Base-by-base conservation (phyloP, 1,140 invertebrate genomes). In the Cydia fagiglandana region DNA sequence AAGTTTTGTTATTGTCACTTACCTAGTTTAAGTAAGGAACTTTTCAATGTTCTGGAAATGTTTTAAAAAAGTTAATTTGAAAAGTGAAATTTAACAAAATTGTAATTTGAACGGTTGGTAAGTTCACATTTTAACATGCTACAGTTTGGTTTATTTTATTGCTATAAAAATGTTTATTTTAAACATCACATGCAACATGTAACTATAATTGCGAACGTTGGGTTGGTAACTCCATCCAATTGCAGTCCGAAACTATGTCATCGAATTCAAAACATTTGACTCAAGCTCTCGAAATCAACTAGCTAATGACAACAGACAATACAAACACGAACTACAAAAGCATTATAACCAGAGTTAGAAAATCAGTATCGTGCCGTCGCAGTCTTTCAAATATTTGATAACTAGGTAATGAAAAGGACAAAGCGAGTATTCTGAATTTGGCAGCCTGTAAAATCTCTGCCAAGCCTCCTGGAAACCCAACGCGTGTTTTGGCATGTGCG, bases 401-500 rank as follows among this genome's bases (percentile, higher is more conserved):
- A 24, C 17, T 10, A 61, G 56, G 20, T 61, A 56, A 20, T 61
- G 56, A 61, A 20, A 61, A 61, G 56, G 56, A 61, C 20, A 61
- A 7, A 61, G 20, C 20, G 17, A n/a, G 56, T 61, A 24, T 24
- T 24, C 56, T 66, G 81, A 79, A 81, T 81, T 81, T 83, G 81
- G 76, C 80, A 80, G 81, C 82, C 81, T 82, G 79, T 73, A 41
- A 53, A 80, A 79, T 84, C 83, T 79, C 76, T 77, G 80, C 77
- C 83, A 84, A 84, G 80, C 80, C 81, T 86, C 75, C 86, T 84
- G 86, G 83, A 81, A 80, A 78, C 79, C 78, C 77, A 75, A 77
- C 74, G 78, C 70, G 80, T 85, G 83, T 84, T 86, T 86, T 88
- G 86, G 84, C 84, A 84, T 82, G 80, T 82, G 80, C 77, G 78